Percentiles rank a stretch among this genome's conserved stretches.
phyloP scores from a whole-genome alignment of 2,113 vertebrate species.

The Pogona vitticeps region DNA sequence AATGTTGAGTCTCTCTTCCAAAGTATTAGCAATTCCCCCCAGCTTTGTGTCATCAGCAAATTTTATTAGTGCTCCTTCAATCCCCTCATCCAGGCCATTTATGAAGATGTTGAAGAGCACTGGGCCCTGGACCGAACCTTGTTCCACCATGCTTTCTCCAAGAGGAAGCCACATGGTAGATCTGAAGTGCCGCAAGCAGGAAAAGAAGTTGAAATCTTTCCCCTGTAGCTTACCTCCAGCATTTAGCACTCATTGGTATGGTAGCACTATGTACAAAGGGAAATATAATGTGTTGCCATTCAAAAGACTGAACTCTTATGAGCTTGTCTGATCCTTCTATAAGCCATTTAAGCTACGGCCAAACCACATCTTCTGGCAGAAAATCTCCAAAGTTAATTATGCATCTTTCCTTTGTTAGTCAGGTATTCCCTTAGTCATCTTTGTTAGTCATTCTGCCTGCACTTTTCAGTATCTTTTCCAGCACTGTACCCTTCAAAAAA shows the following conservation, averaged over 20 bases:
- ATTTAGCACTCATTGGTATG: background rate
- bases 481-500: too few relatives aligned
- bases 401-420: background rate
- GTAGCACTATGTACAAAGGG: background rate
- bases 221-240: background rate
- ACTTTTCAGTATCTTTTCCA: too few relatives aligned
- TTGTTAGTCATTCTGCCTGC: background rate
- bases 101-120: too few relatives aligned
- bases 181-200: background rate
- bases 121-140: too few relatives aligned
- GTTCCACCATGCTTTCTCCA: background rate
- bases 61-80: too few relatives aligned
- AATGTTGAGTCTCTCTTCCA: too few relatives aligned
- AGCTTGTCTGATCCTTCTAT: background rate
- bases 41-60: too few relatives aligned
- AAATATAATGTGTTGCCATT: background rate
- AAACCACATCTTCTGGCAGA: too few relatives aligned
- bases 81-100: too few relatives aligned
- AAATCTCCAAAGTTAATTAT: background rate
- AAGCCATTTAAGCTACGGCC: background rate
- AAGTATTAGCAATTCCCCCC: too few relatives aligned
- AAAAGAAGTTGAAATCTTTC: background rate
- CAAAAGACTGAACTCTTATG: background rate
- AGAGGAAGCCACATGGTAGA: background rate
- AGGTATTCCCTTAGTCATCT: too few relatives aligned